Evolutionary conservation across 2,888 invertebrate genomes (phyloP).

Genomic region (Entomobrya proxima): DNA sequence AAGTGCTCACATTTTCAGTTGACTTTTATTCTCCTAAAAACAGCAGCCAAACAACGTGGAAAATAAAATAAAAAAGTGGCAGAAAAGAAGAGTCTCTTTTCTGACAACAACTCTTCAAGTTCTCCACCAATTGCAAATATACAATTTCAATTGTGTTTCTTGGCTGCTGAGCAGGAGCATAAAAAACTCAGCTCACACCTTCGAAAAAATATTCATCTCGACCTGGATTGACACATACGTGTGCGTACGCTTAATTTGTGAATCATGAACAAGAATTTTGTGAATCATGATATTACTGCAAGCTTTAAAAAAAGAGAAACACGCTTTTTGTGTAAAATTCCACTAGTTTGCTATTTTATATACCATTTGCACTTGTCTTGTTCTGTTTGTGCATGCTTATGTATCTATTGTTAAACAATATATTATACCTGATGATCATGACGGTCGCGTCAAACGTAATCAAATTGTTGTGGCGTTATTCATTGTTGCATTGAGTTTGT

Average conservation of each 20-base stretch:
- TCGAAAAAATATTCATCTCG: conserved; percentile 38
- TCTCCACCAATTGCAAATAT: background rate
- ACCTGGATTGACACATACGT: conserved; percentile 65
- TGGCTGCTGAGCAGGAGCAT: background rate
- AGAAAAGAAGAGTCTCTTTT: background rate
- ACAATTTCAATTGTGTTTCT: background rate
- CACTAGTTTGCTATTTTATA: background rate
- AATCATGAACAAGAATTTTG: conserved; percentile 53
- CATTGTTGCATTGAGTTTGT: conserved; percentile 14
- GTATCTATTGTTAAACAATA: background rate
- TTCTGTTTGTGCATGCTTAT: too few species aligned
- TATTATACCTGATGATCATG: background rate
- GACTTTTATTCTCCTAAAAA: background rate
- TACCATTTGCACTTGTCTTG: too few species aligned
- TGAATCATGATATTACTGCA: background rate
- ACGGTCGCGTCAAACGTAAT: conserved; percentile 13
- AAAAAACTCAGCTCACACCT: conserved; percentile 57
- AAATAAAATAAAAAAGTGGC: conserved; percentile 13
- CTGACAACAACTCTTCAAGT: conserved; percentile 28
- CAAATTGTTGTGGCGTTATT: background rate
- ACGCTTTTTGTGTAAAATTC: conserved; percentile 11
- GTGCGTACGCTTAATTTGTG: conserved; percentile 59
- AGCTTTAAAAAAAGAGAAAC: background rate
- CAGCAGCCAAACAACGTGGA: background rate
- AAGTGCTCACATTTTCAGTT: background rate